Evolutionary conservation across 2,113 vertebrate species (phyloP), one percentile per base, ranked within the genome.

Genomic region (Paralichthys olivaceus): DNA sequence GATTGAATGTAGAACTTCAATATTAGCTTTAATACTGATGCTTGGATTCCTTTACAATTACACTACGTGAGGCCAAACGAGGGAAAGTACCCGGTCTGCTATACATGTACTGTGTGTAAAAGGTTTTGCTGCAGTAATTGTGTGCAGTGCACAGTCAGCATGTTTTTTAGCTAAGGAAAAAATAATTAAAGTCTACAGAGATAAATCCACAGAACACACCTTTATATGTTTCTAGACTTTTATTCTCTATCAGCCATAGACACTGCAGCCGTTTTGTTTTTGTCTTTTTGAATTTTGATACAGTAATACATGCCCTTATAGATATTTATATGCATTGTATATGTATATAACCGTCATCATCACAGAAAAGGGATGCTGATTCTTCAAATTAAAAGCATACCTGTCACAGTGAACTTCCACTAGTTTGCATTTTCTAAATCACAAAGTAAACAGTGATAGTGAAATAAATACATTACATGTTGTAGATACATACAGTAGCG

Each of bases 261-360:
- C 96, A 96, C 96, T 95, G 96, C 95, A 98, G 95, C 86, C 87
- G 83, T 95, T 96, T 96, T 95, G 92, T 95, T 95, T 96, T 96
- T 85, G 71, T 88, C 77, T 85, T 93, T 94, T 95, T 94, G 85
- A 93, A 87, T 85, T 94, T 94, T 95, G 94, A 91, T 96, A 97
- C 92, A 96, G 95, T 97, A 97, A 96, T 93, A 97, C 98, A 99
- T 99, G 98, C 97, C 96, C 95, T 97, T 94, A 94, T 94, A 97
- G 94, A 96, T 97, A 96, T 95, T 94, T 95, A 95, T 95, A 96
- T 96, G 95, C 85, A 88, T 79, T 89, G 73, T 86, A 90, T 92
- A 92, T 91, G 17, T 47, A 81, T 93, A 90, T 90, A 96, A 96
- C 94, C 95, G 95, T 96, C 94, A 96, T 96, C 95, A 96, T 96